Percentiles rank a stretch among this genome's conserved stretches.
These are phyloP conservation scores for Plagiodera versicolora DNA, from an alignment of 2,888 invertebrate genomes.

Conservation along the genomic window DNA sequence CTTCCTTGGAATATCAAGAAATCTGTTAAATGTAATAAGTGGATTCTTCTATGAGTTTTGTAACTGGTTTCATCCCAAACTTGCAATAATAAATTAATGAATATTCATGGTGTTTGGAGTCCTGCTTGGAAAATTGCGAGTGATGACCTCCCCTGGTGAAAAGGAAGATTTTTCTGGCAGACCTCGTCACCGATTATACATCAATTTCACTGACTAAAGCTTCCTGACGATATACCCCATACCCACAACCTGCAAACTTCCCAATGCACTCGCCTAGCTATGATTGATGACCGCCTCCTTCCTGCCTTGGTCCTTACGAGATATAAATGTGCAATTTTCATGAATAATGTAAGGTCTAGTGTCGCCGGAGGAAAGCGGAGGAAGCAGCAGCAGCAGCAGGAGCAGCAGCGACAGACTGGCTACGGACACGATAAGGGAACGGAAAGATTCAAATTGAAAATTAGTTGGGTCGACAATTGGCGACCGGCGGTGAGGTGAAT, in stretches of 20 bases:
- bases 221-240: constrained; percentile 7
- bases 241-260: constrained; percentile 3
- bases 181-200: background rate
- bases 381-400: background rate
- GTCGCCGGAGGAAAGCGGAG: constrained; percentile 1
- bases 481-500: constrained; percentile 31
- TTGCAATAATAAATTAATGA: too few species aligned
- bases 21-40: too few species aligned
- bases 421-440: constrained; percentile 20
- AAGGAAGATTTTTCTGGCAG: background rate
- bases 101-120: too few species aligned
- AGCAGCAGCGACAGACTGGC: constrained; percentile 47
- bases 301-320: constrained; percentile 46
- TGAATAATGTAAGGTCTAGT: constrained; percentile 55
- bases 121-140: too few species aligned
- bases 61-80: too few species aligned
- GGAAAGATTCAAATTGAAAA: constrained; percentile 53
- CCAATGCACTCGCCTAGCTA: constrained; percentile 17
- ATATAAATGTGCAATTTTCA: constrained; percentile 53
- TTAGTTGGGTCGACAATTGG: constrained; percentile 52
- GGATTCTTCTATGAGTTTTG: too few species aligned
- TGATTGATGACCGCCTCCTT: constrained; percentile 39
- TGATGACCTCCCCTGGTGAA: too few species aligned
- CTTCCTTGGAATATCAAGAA: too few species aligned
- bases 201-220: constrained; percentile 4